Evolutionary conservation across 2,888 invertebrate genomes (phyloP), one percentile per base, ranked within the genome.

Genomic region (Pycnomerus fuliginosus): DNA sequence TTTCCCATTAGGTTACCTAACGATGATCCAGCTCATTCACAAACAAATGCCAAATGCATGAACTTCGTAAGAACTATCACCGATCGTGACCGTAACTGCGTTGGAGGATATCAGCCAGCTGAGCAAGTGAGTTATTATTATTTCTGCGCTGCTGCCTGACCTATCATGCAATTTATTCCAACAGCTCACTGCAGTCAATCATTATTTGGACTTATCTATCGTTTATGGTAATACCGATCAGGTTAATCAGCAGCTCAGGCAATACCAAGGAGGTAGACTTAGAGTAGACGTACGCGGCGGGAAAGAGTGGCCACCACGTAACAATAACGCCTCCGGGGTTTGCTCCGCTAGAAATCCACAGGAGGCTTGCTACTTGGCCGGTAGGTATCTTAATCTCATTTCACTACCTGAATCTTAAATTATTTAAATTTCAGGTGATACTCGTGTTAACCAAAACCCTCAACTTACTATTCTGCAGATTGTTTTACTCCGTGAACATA

Each of bases 351-450:
- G 77, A 44, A 57, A 49, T 35, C 70, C 75, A 0, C 77, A 76
- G 44, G 87, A 89, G 67, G 79, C 86, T 20, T 91, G 91, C 65
- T 91, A 90, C 65, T 69, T 81, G 50, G 78, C 86, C 33, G 90
- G 90, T 84, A 69, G 43, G 31, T 29, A 14, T 2, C 12, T 16
- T 20, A 7, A 29, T 12, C 7, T 23, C 20, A 34, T 11, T 38
- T 11, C 4, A 7, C 20, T 29, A 2, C 13, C 4, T 3, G 12
- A 29, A 13, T 29, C 14, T 14, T 15, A 7, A 25, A 32, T 10
- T 41, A 44, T 24, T 27, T 11, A 38, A 24, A 25, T 60, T 63
- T 4, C 60, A 85, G 85, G 86, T 62, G 87, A 87, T 56, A 70
- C 75, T 7, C 76, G 87, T 55, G 79, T 77, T 1, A 87, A 87